These are phyloP conservation scores for Orthosia gracilis DNA, from an alignment of 2,888 invertebrate species.

Conservation along the genomic window DNA sequence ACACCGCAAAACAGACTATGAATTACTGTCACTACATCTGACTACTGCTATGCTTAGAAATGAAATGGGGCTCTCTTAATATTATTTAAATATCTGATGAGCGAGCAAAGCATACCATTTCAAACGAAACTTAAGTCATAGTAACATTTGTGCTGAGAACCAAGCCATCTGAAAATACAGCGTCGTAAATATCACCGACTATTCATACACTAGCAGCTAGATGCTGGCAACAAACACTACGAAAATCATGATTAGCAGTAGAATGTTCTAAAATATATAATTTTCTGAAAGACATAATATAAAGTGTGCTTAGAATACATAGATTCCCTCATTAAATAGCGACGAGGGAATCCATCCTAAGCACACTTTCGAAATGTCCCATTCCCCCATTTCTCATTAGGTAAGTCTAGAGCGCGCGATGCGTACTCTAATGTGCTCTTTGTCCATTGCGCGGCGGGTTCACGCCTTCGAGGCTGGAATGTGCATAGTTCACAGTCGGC, in stretches of 20 bases:
- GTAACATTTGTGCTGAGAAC: neutral
- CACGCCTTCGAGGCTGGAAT: conserved; percentile 32
- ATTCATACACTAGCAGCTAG: too few species aligned
- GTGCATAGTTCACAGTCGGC: conserved; percentile 29
- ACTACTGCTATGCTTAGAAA: too few species aligned
- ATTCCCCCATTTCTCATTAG: conserved; percentile 16
- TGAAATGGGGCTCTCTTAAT: too few species aligned
- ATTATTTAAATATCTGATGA: too few species aligned
- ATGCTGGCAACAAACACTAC: too few species aligned
- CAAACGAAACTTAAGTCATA: neutral
- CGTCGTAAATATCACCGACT: neutral
- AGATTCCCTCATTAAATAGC: neutral
- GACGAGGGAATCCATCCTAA: neutral
- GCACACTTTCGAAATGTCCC: neutral
- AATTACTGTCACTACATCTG: too few species aligned
- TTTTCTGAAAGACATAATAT: neutral
- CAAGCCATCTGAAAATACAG: neutral
- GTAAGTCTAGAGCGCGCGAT: neutral
- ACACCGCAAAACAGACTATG: too few species aligned
- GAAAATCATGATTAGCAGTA: too few species aligned
- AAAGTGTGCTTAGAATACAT: neutral
- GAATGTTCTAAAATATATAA: too few species aligned
- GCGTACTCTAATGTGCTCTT: conserved; percentile 31
- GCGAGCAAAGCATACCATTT: neutral
- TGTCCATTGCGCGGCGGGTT: conserved; percentile 18